Evolutionary conservation across 1,140 invertebrate species (phyloP).

Genomic region (Eumeta japonica): DNA sequence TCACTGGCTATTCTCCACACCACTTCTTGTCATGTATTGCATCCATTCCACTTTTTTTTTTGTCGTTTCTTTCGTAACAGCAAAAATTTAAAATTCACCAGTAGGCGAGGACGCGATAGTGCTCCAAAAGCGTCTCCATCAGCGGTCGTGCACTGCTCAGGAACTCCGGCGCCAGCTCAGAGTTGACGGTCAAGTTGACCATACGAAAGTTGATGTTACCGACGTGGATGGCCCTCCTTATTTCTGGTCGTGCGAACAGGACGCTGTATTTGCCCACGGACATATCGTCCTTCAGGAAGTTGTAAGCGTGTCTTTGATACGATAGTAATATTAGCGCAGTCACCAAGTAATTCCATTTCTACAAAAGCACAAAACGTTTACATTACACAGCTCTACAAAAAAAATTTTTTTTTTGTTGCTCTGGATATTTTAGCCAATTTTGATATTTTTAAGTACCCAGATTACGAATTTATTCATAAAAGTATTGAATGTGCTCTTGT

Average conservation of each 20-base stretch:
- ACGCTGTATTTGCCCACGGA: slow-evolving; percentile 27
- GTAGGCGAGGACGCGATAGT: slow-evolving; percentile 71
- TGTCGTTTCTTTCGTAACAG: background rate
- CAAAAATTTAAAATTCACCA: slow-evolving; percentile 22
- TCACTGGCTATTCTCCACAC: background rate
- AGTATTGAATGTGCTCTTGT: too few species aligned
- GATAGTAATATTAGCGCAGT: slow-evolving; percentile 56
- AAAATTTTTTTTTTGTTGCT: too few species aligned
- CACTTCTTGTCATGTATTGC: background rate
- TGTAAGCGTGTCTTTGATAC: slow-evolving; percentile 61
- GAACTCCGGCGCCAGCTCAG: slow-evolving; percentile 67
- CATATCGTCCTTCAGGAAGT: slow-evolving; percentile 65
- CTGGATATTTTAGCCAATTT: too few species aligned
- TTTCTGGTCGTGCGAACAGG: slow-evolving; percentile 60
- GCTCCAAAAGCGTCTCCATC: slow-evolving; percentile 62
- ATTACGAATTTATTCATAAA: too few species aligned
- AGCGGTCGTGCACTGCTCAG: slow-evolving; percentile 71
- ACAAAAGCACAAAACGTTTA: slow-evolving; percentile 71
- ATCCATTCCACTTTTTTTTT: background rate
- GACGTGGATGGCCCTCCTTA: slow-evolving; percentile 54
- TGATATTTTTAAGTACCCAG: too few species aligned
- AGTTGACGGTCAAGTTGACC: slow-evolving; percentile 58
- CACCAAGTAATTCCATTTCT: slow-evolving; percentile 41
- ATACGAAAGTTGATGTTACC: slow-evolving; percentile 54
- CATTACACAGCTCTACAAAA: too few species aligned